Percentiles rank a stretch among this genome's conserved stretches.
These are phyloP conservation scores for Cephus sareptanus DNA, from an alignment of 2,888 invertebrate species.

Conservation along the genomic window DNA sequence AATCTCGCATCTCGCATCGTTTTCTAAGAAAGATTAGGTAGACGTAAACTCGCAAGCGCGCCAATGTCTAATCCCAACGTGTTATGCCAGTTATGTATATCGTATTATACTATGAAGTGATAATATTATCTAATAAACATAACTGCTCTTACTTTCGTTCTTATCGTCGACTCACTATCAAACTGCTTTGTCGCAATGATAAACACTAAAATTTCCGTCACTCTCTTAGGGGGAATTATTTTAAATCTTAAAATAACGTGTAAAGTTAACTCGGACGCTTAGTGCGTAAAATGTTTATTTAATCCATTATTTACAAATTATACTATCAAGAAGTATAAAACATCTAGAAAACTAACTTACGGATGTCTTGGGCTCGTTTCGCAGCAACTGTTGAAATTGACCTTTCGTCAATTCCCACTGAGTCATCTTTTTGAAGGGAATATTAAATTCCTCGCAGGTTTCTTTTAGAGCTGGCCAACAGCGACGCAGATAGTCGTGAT, in stretches of 20 bases:
- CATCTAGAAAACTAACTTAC: neutral
- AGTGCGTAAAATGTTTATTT: neutral
- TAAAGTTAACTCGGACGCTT: neutral
- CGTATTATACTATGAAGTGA: slow-evolving; percentile 21
- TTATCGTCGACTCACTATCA: neutral
- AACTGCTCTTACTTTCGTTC: neutral
- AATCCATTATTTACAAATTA: neutral
- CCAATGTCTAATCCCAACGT: slow-evolving; percentile 13
- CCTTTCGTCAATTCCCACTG: slow-evolving; percentile 75
- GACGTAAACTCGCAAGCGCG: slow-evolving; percentile 4
- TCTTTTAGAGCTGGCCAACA: slow-evolving; percentile 74
- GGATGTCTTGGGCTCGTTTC: slow-evolving; percentile 62
- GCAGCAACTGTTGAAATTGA: slow-evolving; percentile 73
- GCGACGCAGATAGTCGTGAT: slow-evolving; percentile 77
- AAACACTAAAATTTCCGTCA: neutral
- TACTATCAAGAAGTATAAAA: neutral
- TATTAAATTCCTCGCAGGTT: slow-evolving; percentile 75
- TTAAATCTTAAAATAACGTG: neutral
- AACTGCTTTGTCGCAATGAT: neutral
- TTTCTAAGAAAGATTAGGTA: slow-evolving; percentile 9
- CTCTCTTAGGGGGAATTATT: neutral
- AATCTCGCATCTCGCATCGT: slow-evolving; percentile 4
- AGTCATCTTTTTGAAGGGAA: slow-evolving; percentile 61
- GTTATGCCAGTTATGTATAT: slow-evolving; percentile 17
- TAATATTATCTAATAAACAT: slow-evolving; percentile 20